phyloP scores from a whole-genome alignment of 2,113 vertebrate species.

The Phalacrocorax carbo region DNA sequence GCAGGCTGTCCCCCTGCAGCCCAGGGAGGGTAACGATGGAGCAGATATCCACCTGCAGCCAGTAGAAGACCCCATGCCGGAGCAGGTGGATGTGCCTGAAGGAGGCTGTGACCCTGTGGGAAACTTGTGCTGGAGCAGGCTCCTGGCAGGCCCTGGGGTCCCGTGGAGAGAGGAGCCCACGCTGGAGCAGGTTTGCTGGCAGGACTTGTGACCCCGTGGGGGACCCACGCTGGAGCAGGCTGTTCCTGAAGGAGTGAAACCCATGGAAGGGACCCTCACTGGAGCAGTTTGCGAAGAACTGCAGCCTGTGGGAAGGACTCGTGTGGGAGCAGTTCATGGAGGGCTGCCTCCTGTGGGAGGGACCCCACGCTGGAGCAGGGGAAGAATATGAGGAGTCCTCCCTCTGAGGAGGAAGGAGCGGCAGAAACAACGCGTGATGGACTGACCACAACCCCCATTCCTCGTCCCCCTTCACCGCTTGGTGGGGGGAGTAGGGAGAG shows the following conservation, averaged over 20 bases:
- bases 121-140: no score
- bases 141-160: no score
- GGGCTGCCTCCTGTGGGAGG: background rate
- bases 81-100: no score
- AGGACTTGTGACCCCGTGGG: background rate
- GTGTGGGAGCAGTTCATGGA: background rate
- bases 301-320: background rate
- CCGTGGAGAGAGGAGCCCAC: background rate
- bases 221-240: background rate
- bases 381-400: background rate
- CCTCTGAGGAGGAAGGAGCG: background rate
- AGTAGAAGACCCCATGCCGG: no score
- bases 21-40: no score
- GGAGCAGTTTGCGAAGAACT: background rate
- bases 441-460: background rate
- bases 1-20: no score
- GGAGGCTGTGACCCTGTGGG: background rate
- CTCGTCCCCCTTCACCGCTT: fast-evolving
- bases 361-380: background rate
- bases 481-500: background rate
- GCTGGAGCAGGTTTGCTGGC: background rate
- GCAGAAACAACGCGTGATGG: background rate
- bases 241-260: no score
- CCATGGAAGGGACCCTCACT: background rate
- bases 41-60: no score